Base-by-base conservation (phyloP, 2,113 vertebrate species). In the Corythaeola cristata region DNA sequence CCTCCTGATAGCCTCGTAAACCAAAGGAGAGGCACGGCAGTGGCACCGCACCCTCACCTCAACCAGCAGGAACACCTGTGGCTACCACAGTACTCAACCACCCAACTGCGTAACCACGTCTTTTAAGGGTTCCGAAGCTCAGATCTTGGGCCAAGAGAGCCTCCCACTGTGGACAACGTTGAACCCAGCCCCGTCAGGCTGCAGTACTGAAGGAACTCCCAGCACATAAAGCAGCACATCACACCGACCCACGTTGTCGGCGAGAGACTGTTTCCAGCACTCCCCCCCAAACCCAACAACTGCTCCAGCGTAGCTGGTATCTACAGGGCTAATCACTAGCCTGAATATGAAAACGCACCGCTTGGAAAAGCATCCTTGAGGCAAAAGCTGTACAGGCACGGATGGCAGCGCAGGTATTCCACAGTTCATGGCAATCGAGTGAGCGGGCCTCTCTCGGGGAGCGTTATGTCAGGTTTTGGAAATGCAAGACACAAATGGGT, bases 361-460 rank as follows among this genome's bases (percentile, higher is more conserved):
- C 26, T 4, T 3, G 37, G 55, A 67, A 44, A 50, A 68, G 47
- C 15, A 59, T 6, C 39, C 75, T 10, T 4, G 37, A 88, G 58
- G 33, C 53, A 19, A 73, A 41, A 30, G 47, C 26, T 27, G 24
- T 6, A 4, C 39, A 20, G 50, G 39, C 16, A 6, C 3, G 32
- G 67, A 2, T 26, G 45, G 5, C 41, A 37, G 32, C 8, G 7
- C 0, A 24, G n/a, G 11, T 7, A 37, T 15, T n/a, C 33, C 18
- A 22, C 0, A 9, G 23, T 33, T 2, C 32, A 3, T 0, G 0
- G 45, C 18, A 60, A 44, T 7, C n/a, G 28, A 19, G 52, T 2
- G 1, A 89, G 87, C n/a, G 58, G 56, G 37, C 5, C 15, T 26
- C 19, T 30, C 56, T 8, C 23, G 0, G 2, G 32, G 14, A 87